phyloP scores from a whole-genome alignment of 2,113 vertebrate species.

The Pan troglodytes region DNA sequence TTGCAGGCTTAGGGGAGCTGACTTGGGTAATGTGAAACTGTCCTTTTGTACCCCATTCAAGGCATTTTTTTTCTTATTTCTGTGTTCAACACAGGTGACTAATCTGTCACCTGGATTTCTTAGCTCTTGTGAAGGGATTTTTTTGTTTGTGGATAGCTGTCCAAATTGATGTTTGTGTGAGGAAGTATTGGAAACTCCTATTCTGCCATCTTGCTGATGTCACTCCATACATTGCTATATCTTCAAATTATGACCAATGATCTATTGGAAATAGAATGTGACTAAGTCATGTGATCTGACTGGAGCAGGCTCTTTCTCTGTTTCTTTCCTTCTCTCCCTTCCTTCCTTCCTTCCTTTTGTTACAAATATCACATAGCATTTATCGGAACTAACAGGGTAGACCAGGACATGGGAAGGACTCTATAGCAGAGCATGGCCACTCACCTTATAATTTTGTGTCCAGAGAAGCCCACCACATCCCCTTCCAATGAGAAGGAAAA shows the following conservation, averaged over 20 bases:
- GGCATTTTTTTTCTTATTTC: neutral
- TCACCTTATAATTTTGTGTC: neutral
- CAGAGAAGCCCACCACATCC: neutral
- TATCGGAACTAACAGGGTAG: neutral
- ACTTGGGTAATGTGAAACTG: neutral
- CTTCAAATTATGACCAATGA: neutral
- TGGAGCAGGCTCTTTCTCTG: too few species aligned
- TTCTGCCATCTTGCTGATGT: neutral
- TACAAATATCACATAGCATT: neutral
- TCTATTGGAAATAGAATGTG: neutral
- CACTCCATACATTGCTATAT: neutral
- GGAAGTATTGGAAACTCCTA: too few species aligned
- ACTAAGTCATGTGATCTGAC: neutral
- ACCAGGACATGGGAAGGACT: neutral
- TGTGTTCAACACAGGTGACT: neutral
- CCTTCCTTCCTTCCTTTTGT: neutral
- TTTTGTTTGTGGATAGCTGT: neutral
- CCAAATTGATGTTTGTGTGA: neutral
- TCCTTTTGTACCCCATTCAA: neutral
- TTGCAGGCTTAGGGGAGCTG: neutral
- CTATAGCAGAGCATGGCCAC: neutral
- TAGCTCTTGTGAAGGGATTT: neutral
- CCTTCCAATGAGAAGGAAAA: neutral
- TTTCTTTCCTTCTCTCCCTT: neutral
- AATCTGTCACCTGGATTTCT: neutral